Evolutionary conservation across 2,113 vertebrate genomes (phyloP).

Genomic region (Etheostoma cragini): DNA sequence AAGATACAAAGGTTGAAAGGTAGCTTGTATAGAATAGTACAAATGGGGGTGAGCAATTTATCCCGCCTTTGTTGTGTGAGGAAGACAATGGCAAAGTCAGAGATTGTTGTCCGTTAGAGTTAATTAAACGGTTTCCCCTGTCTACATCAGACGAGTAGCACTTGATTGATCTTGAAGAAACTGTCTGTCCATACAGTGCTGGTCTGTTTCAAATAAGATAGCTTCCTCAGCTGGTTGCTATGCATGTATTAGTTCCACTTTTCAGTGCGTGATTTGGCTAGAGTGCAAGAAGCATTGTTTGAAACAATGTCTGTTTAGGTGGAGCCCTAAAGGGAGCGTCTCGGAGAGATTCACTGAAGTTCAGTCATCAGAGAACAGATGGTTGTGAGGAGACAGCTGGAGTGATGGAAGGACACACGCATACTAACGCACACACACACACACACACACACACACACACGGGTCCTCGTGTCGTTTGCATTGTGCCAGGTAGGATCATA

Average conservation of each 20-base stretch:
- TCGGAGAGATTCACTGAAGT: conserved; percentile 49
- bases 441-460: background rate
- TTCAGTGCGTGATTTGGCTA: conserved; percentile 30
- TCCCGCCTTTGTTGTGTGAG: background rate
- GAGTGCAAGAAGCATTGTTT: conserved; percentile 46
- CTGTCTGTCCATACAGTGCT: conserved; percentile 3
- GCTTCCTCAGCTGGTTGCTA: background rate
- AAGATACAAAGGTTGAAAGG: background rate
- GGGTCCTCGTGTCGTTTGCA: conserved; percentile 36
- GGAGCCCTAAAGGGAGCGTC: conserved; percentile 45
- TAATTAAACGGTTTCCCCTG: background rate
- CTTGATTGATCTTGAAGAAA: background rate
- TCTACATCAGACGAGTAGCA: conserved; percentile 6
- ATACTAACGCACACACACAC: too few species aligned
- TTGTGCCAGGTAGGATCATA: conserved; percentile 69
- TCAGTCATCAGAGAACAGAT: conserved; percentile 57
- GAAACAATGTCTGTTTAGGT: conserved; percentile 40
- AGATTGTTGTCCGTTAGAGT: background rate
- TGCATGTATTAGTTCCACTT: conserved; percentile 14
- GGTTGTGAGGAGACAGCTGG: conserved; percentile 72
- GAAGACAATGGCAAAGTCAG: background rate
- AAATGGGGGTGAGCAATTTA: background rate
- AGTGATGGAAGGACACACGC: conserved; percentile 41
- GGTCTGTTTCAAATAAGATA: background rate
- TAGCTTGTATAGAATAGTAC: background rate